Conservation (phyloP, 2,888 invertebrate species). For the Drosophila phalerata region DNA sequence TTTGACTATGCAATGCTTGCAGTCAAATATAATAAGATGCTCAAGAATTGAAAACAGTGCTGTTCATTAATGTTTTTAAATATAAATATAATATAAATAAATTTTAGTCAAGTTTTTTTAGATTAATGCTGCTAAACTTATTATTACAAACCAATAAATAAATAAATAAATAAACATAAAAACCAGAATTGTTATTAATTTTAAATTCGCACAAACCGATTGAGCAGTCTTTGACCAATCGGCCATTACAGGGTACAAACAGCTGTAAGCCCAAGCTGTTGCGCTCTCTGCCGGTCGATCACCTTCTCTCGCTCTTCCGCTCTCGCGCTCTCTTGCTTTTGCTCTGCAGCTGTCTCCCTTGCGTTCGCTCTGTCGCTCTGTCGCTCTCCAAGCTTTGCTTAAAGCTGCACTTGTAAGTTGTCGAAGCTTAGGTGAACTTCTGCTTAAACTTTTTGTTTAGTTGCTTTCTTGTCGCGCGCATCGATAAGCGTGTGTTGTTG, state of each 20-base stretch:
- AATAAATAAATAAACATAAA: too few relatives aligned
- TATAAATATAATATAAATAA: too few relatives aligned
- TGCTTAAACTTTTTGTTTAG: conserved; percentile 54
- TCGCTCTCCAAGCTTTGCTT: conserved; percentile 49
- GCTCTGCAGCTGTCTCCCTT: background rate
- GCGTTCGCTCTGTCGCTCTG: conserved; percentile 9
- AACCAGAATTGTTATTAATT: too few relatives aligned
- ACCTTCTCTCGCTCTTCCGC: background rate
- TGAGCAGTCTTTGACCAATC: background rate
- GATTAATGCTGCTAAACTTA: too few relatives aligned
- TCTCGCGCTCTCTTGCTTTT: background rate
- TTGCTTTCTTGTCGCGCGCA: conserved; percentile 62
- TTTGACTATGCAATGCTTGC: too few relatives aligned
- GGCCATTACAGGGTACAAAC: conserved; percentile 21
- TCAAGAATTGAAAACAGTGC: too few relatives aligned
- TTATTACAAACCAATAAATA: too few relatives aligned
- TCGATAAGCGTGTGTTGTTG: conserved; percentile 50
- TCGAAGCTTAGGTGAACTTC: conserved; percentile 42
- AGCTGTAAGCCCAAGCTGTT: conserved; percentile 40
- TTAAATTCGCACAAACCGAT: background rate
- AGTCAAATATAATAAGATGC: too few relatives aligned
- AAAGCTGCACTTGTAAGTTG: conserved; percentile 67
- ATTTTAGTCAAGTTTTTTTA: too few relatives aligned
- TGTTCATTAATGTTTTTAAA: too few relatives aligned
- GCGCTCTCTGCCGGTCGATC: conserved; percentile 24